Conservation (phyloP, 1,140 invertebrate genomes). For the Drosophila punjabiensis region DNA sequence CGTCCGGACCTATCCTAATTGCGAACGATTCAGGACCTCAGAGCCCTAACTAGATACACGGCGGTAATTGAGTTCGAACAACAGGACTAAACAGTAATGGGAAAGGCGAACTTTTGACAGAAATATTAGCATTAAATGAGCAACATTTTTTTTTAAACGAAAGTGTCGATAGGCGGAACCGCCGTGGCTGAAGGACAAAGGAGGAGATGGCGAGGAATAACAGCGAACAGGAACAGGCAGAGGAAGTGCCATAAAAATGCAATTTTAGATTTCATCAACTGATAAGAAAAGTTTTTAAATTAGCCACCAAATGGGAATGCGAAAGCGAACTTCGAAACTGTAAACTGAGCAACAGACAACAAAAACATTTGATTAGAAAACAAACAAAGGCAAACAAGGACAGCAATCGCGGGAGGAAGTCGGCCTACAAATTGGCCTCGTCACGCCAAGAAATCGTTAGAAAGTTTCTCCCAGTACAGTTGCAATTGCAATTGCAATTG, state of each 20-base stretch:
- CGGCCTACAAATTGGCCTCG: constrained; percentile 70
- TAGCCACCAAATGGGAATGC: constrained; percentile 70
- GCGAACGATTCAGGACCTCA: constrained; percentile 8
- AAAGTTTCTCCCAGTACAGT: constrained; percentile 56
- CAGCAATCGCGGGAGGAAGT: constrained; percentile 27
- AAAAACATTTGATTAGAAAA: constrained; percentile 75
- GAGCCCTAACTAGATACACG: constrained; percentile 2
- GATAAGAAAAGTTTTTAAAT: constrained; percentile 84
- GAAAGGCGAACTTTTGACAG: constrained; percentile 23
- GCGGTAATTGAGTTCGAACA: constrained; percentile 20
- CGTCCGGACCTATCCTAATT: constrained; percentile 25
- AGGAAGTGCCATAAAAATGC: constrained; percentile 82
- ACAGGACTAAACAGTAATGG: constrained; percentile 39
- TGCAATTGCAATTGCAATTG: constrained; percentile 34
- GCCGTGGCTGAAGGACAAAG: constrained; percentile 16
- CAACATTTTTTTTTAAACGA: constrained; percentile 67
- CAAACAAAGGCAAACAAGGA: constrained; percentile 44
- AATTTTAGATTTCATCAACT: constrained; percentile 84
- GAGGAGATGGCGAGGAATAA: constrained; percentile 15
- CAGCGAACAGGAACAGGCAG: constrained; percentile 10
- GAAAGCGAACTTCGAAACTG: constrained; percentile 72
- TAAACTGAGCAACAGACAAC: constrained; percentile 69
- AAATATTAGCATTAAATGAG: constrained; percentile 58
- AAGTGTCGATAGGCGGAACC: constrained; percentile 72
- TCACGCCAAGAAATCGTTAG: constrained; percentile 79